Base-by-base conservation (phyloP, 2,797 vertebrate genomes). In the Pseudochirops corinnae region DNA sequence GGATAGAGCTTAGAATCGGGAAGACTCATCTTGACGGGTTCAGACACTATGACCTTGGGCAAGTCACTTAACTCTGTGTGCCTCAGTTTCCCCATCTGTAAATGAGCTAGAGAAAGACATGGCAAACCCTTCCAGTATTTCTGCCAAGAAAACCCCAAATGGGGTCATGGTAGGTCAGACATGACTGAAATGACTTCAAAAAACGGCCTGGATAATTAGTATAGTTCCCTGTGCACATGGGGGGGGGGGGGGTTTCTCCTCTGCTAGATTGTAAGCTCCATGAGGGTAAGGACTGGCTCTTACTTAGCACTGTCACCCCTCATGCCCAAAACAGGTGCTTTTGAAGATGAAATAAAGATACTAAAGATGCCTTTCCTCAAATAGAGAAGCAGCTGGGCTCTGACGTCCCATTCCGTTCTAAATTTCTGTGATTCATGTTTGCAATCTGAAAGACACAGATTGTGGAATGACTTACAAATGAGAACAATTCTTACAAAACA, bases 381-480 rank as follows among this genome's bases (percentile, higher is more conserved):
- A 46, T 82, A 82, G 74, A 82, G 39, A 46, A 82, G 74, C 74
- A 82, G 39, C 74, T 46, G 74, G 74, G 9, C 74, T 82, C 21
- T 46, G 74, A 82, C 74, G 39, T 46, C 74, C 39, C 74, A 26
- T 82, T 82, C 39, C 46, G 74, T 82, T 82, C 74, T 24, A 10
- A 82, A 82, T 82, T 74, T 82, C 74, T 82, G 39, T 82, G 74
- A 82, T 82, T 82, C 74, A 82, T 82, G 74, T 82, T 82, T 82
- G 74, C 74, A 82, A 46, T 82, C 74, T 82, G 74, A 82, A 82
- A 82, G 39, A 26, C 74, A 82, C 74, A 82, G 74, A 82, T 82
- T 82, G 74, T 82, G 74, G 74, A 82, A 82, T 46, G 74, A 82
- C 74, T 82, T 82, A 82, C 74, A 46, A 82, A 82, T 82, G 18